phyloP scores from a whole-genome alignment of 2,888 invertebrate genomes.

The Ornithoptera alexandrae region DNA sequence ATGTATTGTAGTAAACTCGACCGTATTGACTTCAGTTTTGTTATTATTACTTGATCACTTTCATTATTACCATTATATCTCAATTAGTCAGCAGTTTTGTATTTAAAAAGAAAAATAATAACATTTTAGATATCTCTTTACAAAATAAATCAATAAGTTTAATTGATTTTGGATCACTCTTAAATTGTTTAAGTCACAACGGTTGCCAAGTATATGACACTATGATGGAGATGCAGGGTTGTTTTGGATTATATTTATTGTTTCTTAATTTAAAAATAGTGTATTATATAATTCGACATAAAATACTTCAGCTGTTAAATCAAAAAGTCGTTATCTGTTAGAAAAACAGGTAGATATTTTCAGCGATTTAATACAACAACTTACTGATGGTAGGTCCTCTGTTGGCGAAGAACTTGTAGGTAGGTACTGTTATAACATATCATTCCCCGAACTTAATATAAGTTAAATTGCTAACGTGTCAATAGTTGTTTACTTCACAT shows the following conservation, averaged over 20 bases:
- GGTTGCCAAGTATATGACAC: background rate
- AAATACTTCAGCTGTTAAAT: background rate
- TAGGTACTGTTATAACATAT: no score
- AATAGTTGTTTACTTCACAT: no score
- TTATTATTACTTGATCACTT: no score
- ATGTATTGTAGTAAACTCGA: constrained; percentile 9
- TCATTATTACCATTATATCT: background rate
- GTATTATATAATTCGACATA: background rate
- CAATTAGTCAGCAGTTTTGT: background rate
- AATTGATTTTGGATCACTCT: no score
- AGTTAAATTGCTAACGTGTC: no score
- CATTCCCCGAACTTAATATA: no score
- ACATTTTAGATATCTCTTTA: no score
- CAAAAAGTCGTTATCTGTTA: background rate
- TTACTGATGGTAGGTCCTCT: background rate
- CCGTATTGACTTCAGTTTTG: background rate
- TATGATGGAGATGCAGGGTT: background rate
- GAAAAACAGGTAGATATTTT: constrained; percentile 19
- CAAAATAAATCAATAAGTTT: no score
- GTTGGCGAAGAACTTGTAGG: no score
- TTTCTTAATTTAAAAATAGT: background rate
- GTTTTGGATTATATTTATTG: background rate
- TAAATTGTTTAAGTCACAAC: background rate
- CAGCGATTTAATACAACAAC: constrained; percentile 4
- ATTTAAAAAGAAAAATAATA: background rate